Conservation (phyloP, 2,113 vertebrate species). For the Pantherophis guttatus region DNA sequence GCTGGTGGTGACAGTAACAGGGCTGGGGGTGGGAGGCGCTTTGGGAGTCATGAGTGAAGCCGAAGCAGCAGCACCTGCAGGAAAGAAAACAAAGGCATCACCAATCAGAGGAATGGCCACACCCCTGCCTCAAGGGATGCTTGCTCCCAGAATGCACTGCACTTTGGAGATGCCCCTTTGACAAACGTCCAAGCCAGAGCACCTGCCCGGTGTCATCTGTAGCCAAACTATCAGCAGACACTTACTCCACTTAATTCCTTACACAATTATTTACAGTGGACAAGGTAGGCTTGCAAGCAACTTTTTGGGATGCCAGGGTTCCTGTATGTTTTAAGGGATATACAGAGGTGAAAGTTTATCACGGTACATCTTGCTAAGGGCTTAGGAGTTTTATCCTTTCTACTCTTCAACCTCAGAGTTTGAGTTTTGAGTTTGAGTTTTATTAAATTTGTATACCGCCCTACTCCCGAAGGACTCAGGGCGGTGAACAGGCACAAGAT, state of each 20-base stretch:
- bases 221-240: background rate
- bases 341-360: background rate
- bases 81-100: constrained; percentile 35
- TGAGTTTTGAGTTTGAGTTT: too few relatives aligned
- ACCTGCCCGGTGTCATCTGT: too few relatives aligned
- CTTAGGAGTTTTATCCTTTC: background rate
- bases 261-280: too few relatives aligned
- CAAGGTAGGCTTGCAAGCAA: background rate
- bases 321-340: background rate
- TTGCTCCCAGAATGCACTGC: background rate
- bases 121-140: fast-evolving
- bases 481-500: too few relatives aligned
- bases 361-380: background rate
- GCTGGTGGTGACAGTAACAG: background rate
- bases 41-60: constrained; percentile 59
- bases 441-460: too few relatives aligned
- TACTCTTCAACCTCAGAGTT: too few relatives aligned
- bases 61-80: constrained; percentile 58
- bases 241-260: background rate
- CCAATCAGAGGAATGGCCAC: background rate
- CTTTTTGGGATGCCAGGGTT: background rate
- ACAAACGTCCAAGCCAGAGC: background rate
- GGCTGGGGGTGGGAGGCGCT: constrained; percentile 29
- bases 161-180: background rate
- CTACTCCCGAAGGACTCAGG: too few relatives aligned